These are phyloP conservation scores for Cosmia pyralina DNA, from an alignment of 2,888 invertebrate species.

Conservation along the genomic window DNA sequence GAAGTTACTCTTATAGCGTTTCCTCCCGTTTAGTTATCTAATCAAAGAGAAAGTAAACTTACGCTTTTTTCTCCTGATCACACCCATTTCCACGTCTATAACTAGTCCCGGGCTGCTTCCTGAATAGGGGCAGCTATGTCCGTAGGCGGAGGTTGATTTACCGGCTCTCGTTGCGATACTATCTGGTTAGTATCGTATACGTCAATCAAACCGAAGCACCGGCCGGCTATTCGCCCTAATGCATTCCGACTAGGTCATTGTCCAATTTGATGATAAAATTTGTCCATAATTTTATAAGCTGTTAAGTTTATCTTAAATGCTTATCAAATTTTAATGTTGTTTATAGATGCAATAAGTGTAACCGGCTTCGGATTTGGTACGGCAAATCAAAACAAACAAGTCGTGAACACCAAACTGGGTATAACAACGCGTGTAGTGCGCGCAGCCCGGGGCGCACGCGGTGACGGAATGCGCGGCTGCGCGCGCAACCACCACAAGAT, in stretches of 20 bases:
- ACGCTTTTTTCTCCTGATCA: constrained; percentile 88
- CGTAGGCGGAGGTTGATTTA: constrained; percentile 72
- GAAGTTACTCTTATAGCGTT: constrained; percentile 6
- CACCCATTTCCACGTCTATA: constrained; percentile 84
- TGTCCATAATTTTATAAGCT: constrained; percentile 48
- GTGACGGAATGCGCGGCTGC: constrained; percentile 89
- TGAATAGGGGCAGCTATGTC: constrained; percentile 71
- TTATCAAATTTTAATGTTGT: constrained; percentile 42
- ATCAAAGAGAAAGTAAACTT: constrained; percentile 80
- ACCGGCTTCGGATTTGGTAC: constrained; percentile 49
- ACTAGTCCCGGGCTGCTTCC: constrained; percentile 76
- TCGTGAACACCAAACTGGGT: constrained; percentile 68
- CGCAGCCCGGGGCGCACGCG: constrained; percentile 86
- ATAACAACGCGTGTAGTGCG: constrained; percentile 77
- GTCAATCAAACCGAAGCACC: constrained; percentile 80
- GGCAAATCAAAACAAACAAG: constrained; percentile 73
- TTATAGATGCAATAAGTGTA: constrained; percentile 43
- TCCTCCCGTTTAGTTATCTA: constrained; percentile 39
- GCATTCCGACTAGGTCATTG: constrained; percentile 85
- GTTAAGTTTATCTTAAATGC: constrained; percentile 38
- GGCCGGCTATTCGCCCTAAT: constrained; percentile 78
- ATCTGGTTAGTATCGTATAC: constrained; percentile 75
- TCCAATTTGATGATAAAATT: constrained; percentile 72
- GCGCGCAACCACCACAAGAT: constrained; percentile 81
- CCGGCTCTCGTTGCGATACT: constrained; percentile 72